Percentiles rank a stretch among this genome's conserved stretches.
phyloP scores from a whole-genome alignment of 2,797 vertebrate species.

The Mallotus villosus region DNA sequence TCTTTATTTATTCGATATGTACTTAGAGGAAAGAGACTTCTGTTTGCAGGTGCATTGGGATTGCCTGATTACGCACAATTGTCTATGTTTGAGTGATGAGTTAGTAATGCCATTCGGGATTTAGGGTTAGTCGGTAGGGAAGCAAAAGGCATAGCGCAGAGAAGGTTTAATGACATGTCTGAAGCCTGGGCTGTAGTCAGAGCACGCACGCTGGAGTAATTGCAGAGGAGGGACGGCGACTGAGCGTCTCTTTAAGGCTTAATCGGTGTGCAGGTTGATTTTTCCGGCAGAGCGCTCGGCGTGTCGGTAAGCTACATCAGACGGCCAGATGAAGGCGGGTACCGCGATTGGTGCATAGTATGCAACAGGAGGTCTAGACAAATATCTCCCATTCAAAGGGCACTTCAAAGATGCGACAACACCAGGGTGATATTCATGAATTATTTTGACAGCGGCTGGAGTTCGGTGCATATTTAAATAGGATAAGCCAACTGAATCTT shows the following conservation, averaged over 20 bases:
- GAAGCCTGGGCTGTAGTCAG: background rate
- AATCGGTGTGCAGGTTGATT: slow-evolving; percentile 32
- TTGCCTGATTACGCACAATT: background rate
- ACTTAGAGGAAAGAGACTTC: no score
- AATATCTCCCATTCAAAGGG: slow-evolving; percentile 50
- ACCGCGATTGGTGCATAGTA: slow-evolving; percentile 13
- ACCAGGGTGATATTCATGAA: slow-evolving; percentile 52
- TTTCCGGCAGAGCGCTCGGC: slow-evolving; percentile 3
- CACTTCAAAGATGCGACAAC: slow-evolving; percentile 49
- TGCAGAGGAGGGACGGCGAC: slow-evolving; percentile 25
- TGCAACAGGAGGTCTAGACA: slow-evolving; percentile 38
- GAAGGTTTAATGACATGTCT: slow-evolving; percentile 3
- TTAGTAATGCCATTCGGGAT: background rate
- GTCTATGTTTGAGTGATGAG: background rate
- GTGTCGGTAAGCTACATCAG: slow-evolving; percentile 25
- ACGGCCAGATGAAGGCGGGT: slow-evolving; percentile 36
- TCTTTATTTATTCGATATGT: background rate
- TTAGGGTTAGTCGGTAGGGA: background rate
- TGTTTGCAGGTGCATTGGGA: background rate
- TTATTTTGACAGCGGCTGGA: slow-evolving; percentile 37
- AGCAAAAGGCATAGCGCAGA: background rate
- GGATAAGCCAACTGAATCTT: slow-evolving; percentile 43
- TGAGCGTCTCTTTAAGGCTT: slow-evolving; percentile 35
- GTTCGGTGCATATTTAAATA: slow-evolving; percentile 35
- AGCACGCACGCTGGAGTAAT: slow-evolving; percentile 19